Percentiles rank a stretch among this genome's conserved stretches.
These are phyloP conservation scores for Mormoops blainvillei DNA, from an alignment of 2,113 vertebrate species.

Conservation along the genomic window DNA sequence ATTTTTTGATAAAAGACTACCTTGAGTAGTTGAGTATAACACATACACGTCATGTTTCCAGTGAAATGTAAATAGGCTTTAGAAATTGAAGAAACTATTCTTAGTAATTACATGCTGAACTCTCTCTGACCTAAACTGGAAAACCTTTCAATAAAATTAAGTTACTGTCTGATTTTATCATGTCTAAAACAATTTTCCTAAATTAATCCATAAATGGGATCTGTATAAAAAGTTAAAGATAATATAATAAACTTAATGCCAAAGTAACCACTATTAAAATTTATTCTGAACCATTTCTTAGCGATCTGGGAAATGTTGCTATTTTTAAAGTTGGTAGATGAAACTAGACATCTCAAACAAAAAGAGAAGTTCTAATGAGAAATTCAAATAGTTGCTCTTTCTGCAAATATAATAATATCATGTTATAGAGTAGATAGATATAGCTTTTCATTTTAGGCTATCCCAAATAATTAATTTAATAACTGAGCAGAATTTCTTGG, in stretches of 20 bases:
- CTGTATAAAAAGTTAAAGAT: neutral
- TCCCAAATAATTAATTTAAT: constrained; percentile 27
- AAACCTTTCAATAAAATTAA: constrained; percentile 16
- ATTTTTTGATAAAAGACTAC: neutral
- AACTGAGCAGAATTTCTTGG: neutral
- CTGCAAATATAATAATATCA: neutral
- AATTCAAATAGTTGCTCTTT: neutral
- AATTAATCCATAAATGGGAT: neutral
- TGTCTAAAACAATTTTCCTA: neutral
- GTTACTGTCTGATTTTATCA: neutral
- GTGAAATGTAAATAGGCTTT: neutral
- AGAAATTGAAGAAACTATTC: constrained; percentile 14
- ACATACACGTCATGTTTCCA: neutral
- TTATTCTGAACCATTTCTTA: neutral
- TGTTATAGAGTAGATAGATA: neutral
- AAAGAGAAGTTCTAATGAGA: neutral
- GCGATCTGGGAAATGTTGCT: neutral
- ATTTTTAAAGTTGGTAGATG: neutral
- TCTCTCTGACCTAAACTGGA: neutral
- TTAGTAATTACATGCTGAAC: neutral
- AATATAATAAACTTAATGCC: neutral
- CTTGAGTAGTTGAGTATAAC: neutral
- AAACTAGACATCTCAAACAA: neutral
- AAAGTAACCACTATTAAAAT: constrained; percentile 15
- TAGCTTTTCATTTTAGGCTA: neutral